A percentile compares a stretch with the other conserved stretches of the same genome.
Evolutionary conservation across 2,797 vertebrate species (phyloP).

Genomic region (Euthynnus affinis): DNA sequence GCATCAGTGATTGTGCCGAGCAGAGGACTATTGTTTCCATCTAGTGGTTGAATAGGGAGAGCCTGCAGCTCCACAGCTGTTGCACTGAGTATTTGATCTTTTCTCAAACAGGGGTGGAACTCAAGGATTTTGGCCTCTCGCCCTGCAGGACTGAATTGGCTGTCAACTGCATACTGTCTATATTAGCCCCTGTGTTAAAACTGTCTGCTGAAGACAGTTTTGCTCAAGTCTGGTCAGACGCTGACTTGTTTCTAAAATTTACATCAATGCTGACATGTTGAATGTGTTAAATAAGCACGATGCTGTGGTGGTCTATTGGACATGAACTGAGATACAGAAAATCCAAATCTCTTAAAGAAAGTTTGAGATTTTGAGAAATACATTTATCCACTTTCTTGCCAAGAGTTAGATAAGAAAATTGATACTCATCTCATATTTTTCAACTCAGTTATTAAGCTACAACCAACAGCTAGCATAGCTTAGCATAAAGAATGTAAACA

Average conservation of each 20-base stretch:
- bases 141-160: slow-evolving; percentile 75
- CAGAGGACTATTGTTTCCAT: slow-evolving; percentile 84
- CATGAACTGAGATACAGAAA: neutral
- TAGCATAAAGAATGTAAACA: too few species aligned
- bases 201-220: slow-evolving; percentile 49
- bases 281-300: slow-evolving; percentile 1
- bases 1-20: slow-evolving; percentile 37
- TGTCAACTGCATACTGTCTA: slow-evolving; percentile 81
- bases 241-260: slow-evolving; percentile 25
- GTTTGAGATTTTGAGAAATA: neutral
- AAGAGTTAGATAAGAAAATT: neutral
- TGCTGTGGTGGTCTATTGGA: neutral
- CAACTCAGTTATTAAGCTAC: too few species aligned
- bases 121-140: slow-evolving; percentile 80
- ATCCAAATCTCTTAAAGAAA: neutral
- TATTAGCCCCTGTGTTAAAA: slow-evolving; percentile 68
- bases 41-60: slow-evolving; percentile 84
- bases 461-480: neutral
- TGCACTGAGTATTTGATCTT: slow-evolving; percentile 76
- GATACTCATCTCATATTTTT: neutral
- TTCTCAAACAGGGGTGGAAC: slow-evolving; percentile 78
- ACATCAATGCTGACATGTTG: slow-evolving; percentile 22
- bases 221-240: slow-evolving; percentile 45
- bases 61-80: slow-evolving; percentile 74
- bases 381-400: neutral